Conservation (phyloP, 2,797 vertebrate genomes). For the Tenualosa thibaudeaui region DNA sequence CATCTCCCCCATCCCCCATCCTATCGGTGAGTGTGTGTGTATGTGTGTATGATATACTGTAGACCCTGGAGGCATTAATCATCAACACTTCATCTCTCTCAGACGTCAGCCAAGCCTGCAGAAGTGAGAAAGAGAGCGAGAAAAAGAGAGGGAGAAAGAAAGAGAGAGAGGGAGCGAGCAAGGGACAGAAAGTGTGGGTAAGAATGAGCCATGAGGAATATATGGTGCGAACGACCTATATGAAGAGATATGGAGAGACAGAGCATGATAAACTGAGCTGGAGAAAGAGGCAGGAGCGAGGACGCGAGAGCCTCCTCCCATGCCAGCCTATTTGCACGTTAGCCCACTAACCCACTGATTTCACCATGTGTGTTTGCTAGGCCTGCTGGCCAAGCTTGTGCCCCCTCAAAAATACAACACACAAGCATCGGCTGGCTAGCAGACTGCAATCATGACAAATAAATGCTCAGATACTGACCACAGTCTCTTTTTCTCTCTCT, state of each 20-base stretch:
- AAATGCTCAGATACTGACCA: not conserved
- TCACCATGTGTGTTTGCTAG: not conserved
- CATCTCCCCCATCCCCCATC: slow-evolving; percentile 61
- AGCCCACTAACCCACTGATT: not conserved
- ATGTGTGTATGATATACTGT: slow-evolving; percentile 69
- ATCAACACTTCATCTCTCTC: slow-evolving; percentile 58
- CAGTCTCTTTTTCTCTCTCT: no score
- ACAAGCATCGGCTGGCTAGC: not conserved
- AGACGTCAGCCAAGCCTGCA: slow-evolving; percentile 43
- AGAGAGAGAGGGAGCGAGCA: not conserved
- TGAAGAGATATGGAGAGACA: slow-evolving; percentile 1
- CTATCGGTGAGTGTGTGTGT: slow-evolving; percentile 37
- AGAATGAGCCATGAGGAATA: not conserved
- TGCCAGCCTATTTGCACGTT: not conserved
- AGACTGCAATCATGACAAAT: not conserved
- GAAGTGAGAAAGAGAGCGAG: slow-evolving; percentile 4
- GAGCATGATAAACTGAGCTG: not conserved
- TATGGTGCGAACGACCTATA: not conserved
- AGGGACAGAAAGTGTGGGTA: not conserved
- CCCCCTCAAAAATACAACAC: not conserved
- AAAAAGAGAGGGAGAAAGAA: not conserved
- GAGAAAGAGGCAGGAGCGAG: not conserved
- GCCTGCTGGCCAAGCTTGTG: not conserved
- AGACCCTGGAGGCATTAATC: slow-evolving; percentile 69
- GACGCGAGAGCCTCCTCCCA: not conserved